A percentile compares a stretch with the other conserved stretches of the same genome.
phyloP scores from a whole-genome alignment of 1,140 invertebrate species.

The Apis florea region DNA sequence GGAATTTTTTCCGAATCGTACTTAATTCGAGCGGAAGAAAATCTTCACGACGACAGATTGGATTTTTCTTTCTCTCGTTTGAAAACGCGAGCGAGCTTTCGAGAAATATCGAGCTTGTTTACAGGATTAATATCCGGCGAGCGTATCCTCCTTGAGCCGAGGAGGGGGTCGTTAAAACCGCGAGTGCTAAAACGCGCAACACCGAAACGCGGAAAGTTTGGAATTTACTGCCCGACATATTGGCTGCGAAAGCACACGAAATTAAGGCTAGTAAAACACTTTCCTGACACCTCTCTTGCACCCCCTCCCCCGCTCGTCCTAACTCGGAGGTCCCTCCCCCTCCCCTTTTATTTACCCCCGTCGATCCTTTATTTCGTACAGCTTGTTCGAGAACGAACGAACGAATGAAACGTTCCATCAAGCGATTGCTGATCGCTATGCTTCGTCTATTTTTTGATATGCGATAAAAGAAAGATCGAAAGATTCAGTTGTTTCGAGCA shows the following conservation, averaged over 20 bases:
- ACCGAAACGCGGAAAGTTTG: conserved; percentile 70
- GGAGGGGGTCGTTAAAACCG: conserved; percentile 67
- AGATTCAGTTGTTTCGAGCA: too few species aligned
- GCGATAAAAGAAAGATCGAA: too few species aligned
- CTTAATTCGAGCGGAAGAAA: too few species aligned
- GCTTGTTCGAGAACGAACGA: background rate
- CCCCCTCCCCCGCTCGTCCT: background rate
- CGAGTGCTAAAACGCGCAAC: conserved; percentile 66
- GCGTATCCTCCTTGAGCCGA: conserved; percentile 53
- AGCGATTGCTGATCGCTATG: too few species aligned
- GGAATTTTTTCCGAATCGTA: too few species aligned
- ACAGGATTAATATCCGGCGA: conserved; percentile 63
- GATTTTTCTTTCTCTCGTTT: too few species aligned
- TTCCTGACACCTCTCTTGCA: conserved; percentile 65
- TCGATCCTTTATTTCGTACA: background rate
- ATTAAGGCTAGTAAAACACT: conserved; percentile 79
- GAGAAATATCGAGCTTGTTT: conserved; percentile 57
- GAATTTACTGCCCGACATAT: conserved; percentile 77
- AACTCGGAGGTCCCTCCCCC: background rate
- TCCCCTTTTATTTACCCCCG: background rate
- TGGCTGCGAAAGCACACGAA: conserved; percentile 76
- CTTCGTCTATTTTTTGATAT: too few species aligned
- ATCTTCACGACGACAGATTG: too few species aligned
- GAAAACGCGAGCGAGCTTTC: background rate
- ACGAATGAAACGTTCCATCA: too few species aligned